Percentiles rank a stretch among this genome's conserved stretches.
phyloP scores from a whole-genome alignment of 2,888 invertebrate species.

The Globia sparganii region DNA sequence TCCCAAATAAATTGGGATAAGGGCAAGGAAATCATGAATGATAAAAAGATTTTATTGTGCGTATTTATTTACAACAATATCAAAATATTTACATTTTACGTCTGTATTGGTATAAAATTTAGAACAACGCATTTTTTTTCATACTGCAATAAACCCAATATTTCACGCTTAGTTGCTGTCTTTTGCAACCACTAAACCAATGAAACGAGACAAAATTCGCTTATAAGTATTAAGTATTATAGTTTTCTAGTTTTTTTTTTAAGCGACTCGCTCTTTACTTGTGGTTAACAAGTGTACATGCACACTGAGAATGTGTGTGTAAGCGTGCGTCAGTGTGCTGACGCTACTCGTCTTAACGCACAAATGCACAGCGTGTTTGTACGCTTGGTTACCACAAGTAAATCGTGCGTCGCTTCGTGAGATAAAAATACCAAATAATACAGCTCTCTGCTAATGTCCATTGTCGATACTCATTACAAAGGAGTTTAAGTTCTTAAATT shows the following conservation, averaged over 20 bases:
- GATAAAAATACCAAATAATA: neutral
- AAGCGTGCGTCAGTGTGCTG: too few relatives aligned
- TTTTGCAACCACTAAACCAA: neutral
- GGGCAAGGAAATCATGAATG: neutral
- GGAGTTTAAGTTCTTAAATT: constrained; percentile 92
- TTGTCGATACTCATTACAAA: neutral
- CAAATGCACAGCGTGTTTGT: neutral
- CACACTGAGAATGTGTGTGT: neutral
- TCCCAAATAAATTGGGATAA: neutral
- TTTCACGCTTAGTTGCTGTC: neutral
- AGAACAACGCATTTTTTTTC: neutral
- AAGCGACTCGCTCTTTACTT: neutral
- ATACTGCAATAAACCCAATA: neutral
- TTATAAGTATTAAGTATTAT: neutral
- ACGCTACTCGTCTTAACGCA: neutral
- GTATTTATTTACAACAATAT: constrained; percentile 38
- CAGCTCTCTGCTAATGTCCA: neutral
- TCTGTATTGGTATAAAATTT: neutral
- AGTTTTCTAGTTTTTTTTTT: neutral
- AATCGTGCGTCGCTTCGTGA: neutral
- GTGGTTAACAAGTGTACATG: neutral
- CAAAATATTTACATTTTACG: constrained; percentile 1
- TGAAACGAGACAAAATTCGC: neutral
- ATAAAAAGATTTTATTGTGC: constrained; percentile 73
- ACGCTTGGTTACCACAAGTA: neutral